Percentiles rank a stretch among this genome's conserved stretches.
Conservation (phyloP, 2,113 vertebrate species). For the Thunnus maccoyii region DNA sequence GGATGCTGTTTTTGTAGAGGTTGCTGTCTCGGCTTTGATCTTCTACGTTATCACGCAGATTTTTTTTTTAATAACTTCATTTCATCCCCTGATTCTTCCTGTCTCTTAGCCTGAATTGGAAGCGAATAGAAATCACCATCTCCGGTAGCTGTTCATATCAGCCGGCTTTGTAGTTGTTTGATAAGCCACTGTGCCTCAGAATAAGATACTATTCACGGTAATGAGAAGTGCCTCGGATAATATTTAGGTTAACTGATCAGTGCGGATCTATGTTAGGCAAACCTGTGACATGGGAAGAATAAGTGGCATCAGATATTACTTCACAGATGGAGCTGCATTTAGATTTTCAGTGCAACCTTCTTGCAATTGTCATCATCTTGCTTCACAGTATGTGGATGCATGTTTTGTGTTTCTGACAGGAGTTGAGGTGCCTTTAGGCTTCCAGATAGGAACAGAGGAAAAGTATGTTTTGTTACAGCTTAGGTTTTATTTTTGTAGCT, state of each 20-base stretch:
- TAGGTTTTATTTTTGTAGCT: no score
- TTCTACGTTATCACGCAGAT: conserved; percentile 7
- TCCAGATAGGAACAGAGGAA: no score
- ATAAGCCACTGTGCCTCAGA: not conserved
- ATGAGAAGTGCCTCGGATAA: conserved; percentile 18
- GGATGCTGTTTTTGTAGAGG: conserved; percentile 16
- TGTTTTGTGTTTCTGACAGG: not conserved
- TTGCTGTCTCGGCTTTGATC: conserved; percentile 61
- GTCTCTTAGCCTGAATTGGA: conserved; percentile 1
- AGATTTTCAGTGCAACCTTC: not conserved
- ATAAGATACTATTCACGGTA: not conserved
- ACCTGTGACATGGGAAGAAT: not conserved
- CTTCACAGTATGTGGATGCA: no score
- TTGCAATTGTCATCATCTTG: not conserved
- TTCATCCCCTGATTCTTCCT: not conserved
- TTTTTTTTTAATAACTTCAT: conserved; percentile 14
- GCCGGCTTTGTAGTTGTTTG: conserved; percentile 10
- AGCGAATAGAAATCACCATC: conserved; percentile 8
- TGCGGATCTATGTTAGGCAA: not conserved
- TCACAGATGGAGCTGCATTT: not conserved
- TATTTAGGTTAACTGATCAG: not conserved
- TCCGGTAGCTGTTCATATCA: conserved; percentile 3
- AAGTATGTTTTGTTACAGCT: no score
- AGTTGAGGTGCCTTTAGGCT: not conserved
- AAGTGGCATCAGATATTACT: not conserved